Evolutionary conservation across 2,113 vertebrate species (phyloP).

Genomic region (Carassius carassius): DNA sequence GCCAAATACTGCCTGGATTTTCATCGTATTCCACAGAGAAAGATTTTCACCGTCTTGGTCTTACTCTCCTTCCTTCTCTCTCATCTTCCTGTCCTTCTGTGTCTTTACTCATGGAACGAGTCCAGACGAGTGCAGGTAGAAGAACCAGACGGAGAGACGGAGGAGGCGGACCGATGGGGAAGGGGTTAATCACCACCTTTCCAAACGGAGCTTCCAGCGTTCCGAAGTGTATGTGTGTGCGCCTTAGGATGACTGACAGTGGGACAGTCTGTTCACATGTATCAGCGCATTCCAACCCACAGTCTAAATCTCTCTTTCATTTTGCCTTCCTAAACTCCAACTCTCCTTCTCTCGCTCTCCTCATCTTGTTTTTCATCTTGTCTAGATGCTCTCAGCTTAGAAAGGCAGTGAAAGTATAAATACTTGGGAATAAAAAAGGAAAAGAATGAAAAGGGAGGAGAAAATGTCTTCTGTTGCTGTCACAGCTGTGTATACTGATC

Average conservation of each 20-base stretch:
- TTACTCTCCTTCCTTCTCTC: neutral
- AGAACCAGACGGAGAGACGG: conserved; percentile 55
- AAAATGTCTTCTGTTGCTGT: conserved; percentile 8
- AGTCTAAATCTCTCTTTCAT: conserved; percentile 46
- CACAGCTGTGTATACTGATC: conserved; percentile 26
- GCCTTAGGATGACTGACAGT: conserved; percentile 37
- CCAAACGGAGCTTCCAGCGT: conserved; percentile 64
- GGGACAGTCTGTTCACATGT: conserved; percentile 67
- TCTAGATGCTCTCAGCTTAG: neutral
- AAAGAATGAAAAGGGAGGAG: neutral
- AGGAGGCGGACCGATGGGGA: conserved; percentile 53
- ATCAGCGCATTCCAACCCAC: conserved; percentile 68
- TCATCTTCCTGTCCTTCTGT: conserved; percentile 8
- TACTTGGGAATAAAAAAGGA: neutral
- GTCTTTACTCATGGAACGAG: conserved; percentile 57
- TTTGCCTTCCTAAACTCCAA: conserved; percentile 15
- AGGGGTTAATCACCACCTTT: conserved; percentile 66
- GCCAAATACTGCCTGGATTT: neutral
- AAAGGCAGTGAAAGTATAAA: conserved; percentile 12
- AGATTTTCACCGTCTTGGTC: neutral
- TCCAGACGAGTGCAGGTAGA: conserved; percentile 72
- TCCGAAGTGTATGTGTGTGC: conserved; percentile 54
- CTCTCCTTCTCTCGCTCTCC: neutral
- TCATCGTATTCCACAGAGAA: neutral
- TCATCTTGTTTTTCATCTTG: neutral